Percentiles rank a stretch among this genome's conserved stretches.
Conservation (phyloP, 2,797 vertebrate species). For the Lutjanus argentimaculatus region DNA sequence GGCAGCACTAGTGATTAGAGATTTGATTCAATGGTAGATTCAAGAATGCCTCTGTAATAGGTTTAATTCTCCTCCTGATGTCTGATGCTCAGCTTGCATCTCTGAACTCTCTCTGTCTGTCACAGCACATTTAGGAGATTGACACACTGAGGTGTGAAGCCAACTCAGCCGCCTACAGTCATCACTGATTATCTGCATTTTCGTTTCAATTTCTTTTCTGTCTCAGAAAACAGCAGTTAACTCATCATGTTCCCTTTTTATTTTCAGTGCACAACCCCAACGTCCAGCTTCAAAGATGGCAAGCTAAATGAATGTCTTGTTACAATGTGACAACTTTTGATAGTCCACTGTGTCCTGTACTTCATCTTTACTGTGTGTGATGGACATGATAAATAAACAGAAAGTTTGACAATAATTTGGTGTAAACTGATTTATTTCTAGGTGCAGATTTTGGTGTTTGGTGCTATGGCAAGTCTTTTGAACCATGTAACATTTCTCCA, state of each 20-base stretch:
- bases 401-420: constrained; percentile 30
- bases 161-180: constrained; percentile 19
- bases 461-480: not conserved
- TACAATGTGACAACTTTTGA: constrained; percentile 71
- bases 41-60: not conserved
- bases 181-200: constrained; percentile 12
- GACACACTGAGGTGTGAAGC: constrained; percentile 38
- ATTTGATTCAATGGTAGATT: constrained; percentile 3
- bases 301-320: constrained; percentile 54
- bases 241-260: constrained; percentile 45
- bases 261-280: constrained; percentile 49
- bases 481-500: not conserved
- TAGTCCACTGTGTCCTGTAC: constrained; percentile 26
- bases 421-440: not conserved
- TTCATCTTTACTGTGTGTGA: constrained; percentile 13
- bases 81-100: constrained; percentile 15
- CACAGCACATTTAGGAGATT: not conserved
- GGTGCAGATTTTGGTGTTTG: not conserved
- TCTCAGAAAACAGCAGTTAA: constrained; percentile 8
- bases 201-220: not conserved
- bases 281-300: constrained; percentile 51
- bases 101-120: not conserved
- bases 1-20: not conserved
- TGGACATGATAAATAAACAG: constrained; percentile 40
- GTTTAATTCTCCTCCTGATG: not conserved